phyloP scores from a whole-genome alignment of 2,797 vertebrate species.

The Enteromius afrohamiltoni region DNA sequence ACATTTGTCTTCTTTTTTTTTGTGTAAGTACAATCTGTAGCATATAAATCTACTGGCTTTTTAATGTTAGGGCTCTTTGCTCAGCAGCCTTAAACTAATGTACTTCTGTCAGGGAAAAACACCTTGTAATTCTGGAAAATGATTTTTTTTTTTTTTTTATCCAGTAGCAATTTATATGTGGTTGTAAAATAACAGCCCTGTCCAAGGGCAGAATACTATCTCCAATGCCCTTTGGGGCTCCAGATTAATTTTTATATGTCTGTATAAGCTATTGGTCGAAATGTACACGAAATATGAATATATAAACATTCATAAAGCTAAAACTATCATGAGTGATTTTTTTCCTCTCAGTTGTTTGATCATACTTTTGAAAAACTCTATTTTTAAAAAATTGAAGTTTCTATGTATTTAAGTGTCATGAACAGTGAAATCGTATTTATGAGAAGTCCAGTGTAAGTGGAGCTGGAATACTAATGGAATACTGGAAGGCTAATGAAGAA shows the following conservation, averaged over 20 bases:
- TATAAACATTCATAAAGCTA: slow-evolving; percentile 75
- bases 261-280: slow-evolving; percentile 78
- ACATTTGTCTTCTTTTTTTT: slow-evolving; percentile 64
- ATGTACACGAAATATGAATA: slow-evolving; percentile 76
- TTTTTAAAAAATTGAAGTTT: not conserved
- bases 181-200: slow-evolving; percentile 79
- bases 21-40: slow-evolving; percentile 75
- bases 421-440: not conserved
- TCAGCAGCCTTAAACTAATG: slow-evolving; percentile 74
- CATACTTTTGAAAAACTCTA: not conserved
- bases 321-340: not conserved
- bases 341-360: not conserved
- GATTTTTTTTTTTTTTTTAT: slow-evolving; percentile 50
- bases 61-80: slow-evolving; percentile 70
- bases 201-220: slow-evolving; percentile 71
- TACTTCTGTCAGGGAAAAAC: slow-evolving; percentile 52
- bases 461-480: no score
- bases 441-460: not conserved
- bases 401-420: not conserved
- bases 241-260: slow-evolving; percentile 78
- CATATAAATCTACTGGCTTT: slow-evolving; percentile 66
- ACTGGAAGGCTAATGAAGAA: no score
- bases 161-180: slow-evolving; percentile 77
- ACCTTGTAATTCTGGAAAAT: slow-evolving; percentile 42
- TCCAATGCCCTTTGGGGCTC: slow-evolving; percentile 71